These are phyloP conservation scores for Onychostruthus taczanowskii DNA, from an alignment of 2,113 vertebrate genomes.

Conservation along the genomic window DNA sequence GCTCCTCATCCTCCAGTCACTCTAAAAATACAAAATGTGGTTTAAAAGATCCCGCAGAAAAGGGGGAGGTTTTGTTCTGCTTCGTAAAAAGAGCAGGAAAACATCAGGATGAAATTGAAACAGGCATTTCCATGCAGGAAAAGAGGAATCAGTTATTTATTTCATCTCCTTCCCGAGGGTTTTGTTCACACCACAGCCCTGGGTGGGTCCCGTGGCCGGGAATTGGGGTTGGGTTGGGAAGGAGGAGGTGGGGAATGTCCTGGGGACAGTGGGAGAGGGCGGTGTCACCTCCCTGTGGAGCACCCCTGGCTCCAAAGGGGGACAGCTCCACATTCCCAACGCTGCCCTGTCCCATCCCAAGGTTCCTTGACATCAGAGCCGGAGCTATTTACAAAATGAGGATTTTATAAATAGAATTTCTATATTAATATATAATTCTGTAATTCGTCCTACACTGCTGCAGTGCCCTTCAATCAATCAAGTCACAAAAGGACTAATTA, in stretches of 20 bases:
- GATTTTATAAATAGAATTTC: neutral
- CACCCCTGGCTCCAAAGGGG: neutral
- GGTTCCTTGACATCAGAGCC: rapidly evolving
- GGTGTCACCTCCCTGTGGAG: neutral
- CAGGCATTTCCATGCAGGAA: rapidly evolving
- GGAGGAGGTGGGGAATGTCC: neutral
- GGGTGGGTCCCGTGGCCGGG: rapidly evolving
- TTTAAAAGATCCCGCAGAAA: neutral
- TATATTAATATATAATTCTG: rapidly evolving
- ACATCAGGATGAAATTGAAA: rapidly evolving
- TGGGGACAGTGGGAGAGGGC: neutral
- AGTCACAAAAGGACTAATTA: neutral
- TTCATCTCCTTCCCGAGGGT: neutral
- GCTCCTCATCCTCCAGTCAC: rapidly evolving
- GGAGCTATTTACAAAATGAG: rapidly evolving
- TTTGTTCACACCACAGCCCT: neutral
- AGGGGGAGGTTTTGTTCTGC: neutral
- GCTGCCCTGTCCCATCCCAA: neutral
- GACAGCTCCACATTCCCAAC: neutral
- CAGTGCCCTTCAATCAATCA: neutral
- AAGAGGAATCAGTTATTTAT: rapidly evolving
- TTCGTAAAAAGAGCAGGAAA: rapidly evolving
- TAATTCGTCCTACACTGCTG: neutral
- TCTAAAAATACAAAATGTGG: rapidly evolving
- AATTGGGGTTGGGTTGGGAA: rapidly evolving